Conservation (phyloP, 2,113 vertebrate species). For the Enhydra lutris region DNA sequence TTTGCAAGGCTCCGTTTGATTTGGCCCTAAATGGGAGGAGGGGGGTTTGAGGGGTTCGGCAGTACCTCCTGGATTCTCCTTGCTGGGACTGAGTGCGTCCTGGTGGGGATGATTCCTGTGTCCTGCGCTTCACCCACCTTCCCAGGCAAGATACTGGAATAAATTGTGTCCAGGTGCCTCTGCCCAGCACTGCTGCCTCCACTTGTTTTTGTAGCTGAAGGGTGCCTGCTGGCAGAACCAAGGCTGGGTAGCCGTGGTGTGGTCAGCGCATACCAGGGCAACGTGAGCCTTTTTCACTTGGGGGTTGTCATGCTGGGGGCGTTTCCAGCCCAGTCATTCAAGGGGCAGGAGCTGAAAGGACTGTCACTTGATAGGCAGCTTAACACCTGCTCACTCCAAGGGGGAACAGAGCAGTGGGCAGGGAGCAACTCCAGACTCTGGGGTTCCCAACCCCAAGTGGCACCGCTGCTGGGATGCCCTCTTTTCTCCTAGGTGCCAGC, state of each 20-base stretch:
- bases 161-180: conserved; percentile 52
- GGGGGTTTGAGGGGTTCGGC: not conserved
- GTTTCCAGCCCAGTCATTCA: not conserved
- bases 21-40: not conserved
- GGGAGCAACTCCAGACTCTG: not conserved
- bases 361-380: not conserved
- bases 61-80: not conserved
- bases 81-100: not conserved
- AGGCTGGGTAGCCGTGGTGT: not conserved
- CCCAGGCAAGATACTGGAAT: conserved; percentile 42
- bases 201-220: conserved; percentile 36
- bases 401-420: not conserved
- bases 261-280: not conserved
- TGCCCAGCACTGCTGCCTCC: conserved; percentile 9
- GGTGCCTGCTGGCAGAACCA: not conserved
- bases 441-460: not conserved
- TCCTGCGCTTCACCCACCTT: not conserved
- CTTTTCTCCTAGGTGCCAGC: not conserved
- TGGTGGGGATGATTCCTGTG: not conserved
- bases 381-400: not conserved
- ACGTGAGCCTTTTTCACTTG: not conserved
- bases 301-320: not conserved
- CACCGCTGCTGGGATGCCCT: not conserved
- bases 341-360: not conserved
- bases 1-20: conserved; percentile 18